Base-by-base conservation (phyloP, 2,113 vertebrate species). In the Hylia prasina region DNA sequence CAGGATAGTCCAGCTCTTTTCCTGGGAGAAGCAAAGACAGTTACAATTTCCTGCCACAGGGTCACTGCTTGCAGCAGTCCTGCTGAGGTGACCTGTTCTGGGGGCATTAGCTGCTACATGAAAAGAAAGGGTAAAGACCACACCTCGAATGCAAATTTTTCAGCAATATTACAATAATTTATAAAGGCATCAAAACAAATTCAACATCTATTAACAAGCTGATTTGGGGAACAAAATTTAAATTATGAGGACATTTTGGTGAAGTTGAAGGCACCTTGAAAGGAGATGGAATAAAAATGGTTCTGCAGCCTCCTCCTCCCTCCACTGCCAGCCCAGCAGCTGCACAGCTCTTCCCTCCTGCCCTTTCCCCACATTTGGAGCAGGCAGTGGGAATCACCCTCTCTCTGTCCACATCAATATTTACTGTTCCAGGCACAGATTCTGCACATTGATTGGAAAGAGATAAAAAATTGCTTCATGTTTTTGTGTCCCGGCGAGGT, bases 81-180 rank as follows among this genome's bases (percentile, higher is more conserved):
- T 33, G 44, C 4, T 42, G 50, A 57, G 35, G 24, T 40, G 44
- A 56, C 21, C n/a, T 15, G 0, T 47, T 64, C 31, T 51, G 42
- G 40, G 33, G 31, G 6, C 3, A 2, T 9, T 0, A 19, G 13
- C 54, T 31, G 18, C 28, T 35, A 13, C 7, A 4, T 16, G 42
- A 7, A n/a, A 50, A 30, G 35, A 63, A 75, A 69, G 11, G 24
- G 33, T 71, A 48, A 79, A 56, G 18, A 82, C 24, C 60, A 39
- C 40, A 77, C 19, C 27, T 44, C 2, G 6, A 10, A 18, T 6
- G 13, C 56, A 3, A 9, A 4, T 14, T 71, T 58, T 80, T 82
- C 71, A 66, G 70, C 76, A 48, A 57, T 64, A 85, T 53, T 25
- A 56, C 78, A 97, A 97, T 97, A 97, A 97, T 96, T 97, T 97